Percentiles rank a stretch among this genome's conserved stretches.
These are phyloP conservation scores for Tauraco erythrolophus DNA, from an alignment of 2,113 vertebrate species.

Conservation along the genomic window DNA sequence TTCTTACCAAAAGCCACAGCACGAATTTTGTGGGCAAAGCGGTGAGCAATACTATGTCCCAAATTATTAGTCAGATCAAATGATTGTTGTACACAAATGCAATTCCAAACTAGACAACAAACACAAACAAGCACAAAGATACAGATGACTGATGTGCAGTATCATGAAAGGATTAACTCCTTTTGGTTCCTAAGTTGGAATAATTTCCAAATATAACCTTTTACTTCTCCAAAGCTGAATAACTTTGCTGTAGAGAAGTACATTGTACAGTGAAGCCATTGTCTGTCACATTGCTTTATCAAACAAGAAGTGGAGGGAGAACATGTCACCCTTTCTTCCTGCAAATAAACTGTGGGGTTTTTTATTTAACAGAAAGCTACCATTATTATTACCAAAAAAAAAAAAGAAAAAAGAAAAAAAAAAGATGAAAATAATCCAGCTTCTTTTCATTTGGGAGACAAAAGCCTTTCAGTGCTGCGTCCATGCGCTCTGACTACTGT, in stretches of 20 bases:
- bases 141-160: background rate
- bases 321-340: background rate
- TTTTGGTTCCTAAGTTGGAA: background rate
- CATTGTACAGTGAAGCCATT: conserved; percentile 14
- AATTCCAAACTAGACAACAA: background rate
- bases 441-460: conserved; percentile 67
- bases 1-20: background rate
- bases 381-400: background rate
- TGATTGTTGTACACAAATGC: background rate
- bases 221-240: background rate
- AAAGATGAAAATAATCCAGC: conserved; percentile 16
- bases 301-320: background rate
- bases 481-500: conserved; percentile 55
- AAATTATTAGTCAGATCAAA: background rate
- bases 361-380: conserved; percentile 17
- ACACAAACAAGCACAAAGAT: background rate
- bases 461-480: conserved; percentile 54
- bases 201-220: background rate
- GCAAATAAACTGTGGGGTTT: conserved; percentile 9
- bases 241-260: background rate
- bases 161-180: background rate
- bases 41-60: background rate
- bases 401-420: rapidly evolving
- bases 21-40: background rate
- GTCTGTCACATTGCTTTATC: conserved; percentile 22